Percentiles rank a stretch among this genome's conserved stretches.
These are phyloP conservation scores for Albula goreensis DNA, from an alignment of 2,113 vertebrate genomes.

Conservation along the genomic window DNA sequence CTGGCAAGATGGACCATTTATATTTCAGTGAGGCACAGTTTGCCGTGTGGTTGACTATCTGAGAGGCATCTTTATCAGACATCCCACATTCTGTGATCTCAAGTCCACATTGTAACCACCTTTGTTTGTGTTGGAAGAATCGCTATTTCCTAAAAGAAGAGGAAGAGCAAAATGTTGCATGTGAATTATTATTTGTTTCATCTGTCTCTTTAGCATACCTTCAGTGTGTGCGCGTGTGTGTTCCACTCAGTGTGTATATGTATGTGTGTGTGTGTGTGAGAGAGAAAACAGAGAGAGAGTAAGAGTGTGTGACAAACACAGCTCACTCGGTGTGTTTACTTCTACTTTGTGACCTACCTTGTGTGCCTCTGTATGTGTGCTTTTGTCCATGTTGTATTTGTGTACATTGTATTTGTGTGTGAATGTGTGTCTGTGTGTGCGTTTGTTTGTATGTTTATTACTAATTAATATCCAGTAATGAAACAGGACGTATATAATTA, in stretches of 20 bases:
- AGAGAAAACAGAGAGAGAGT: too few relatives aligned
- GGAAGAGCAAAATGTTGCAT: neutral
- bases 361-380: neutral
- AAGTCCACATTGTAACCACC: conserved; percentile 4
- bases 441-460: neutral
- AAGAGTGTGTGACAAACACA: too few relatives aligned
- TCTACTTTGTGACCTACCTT: too few relatives aligned
- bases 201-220: too few relatives aligned
- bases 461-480: conserved; percentile 23
- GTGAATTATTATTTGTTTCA: too few relatives aligned
- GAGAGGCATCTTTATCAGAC: conserved; percentile 22
- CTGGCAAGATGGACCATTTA: neutral
- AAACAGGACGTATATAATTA: conserved; percentile 14
- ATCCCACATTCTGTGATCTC: conserved; percentile 22
- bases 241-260: too few relatives aligned
- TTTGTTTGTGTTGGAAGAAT: conserved; percentile 9
- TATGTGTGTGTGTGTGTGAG: neutral
- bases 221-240: too few relatives aligned
- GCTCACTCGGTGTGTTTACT: neutral
- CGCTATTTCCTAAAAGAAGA: neutral
- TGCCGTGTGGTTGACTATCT: conserved; percentile 31
- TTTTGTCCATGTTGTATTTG: neutral
- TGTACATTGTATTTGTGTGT: neutral
- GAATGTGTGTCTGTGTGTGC: neutral
- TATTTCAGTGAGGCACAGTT: conserved; percentile 25